Evolutionary conservation across 2,797 vertebrate genomes (phyloP).

Genomic region (Pseudomugil gertrudae): DNA sequence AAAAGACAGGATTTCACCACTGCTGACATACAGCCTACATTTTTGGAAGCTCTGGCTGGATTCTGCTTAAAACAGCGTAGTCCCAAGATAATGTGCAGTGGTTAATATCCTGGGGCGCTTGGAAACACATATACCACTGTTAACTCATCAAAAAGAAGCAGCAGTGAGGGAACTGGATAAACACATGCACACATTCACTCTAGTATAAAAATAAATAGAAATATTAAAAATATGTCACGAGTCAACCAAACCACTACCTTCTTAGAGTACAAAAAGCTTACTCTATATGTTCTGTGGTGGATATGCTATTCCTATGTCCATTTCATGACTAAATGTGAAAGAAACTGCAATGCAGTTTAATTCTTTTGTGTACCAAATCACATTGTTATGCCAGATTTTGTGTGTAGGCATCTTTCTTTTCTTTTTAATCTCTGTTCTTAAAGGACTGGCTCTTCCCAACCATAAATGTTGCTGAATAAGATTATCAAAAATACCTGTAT

Average conservation of each 20-base stretch:
- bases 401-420: not conserved
- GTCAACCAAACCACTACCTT: conserved; percentile 10
- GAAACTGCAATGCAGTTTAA: conserved; percentile 4
- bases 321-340: conserved; percentile 14
- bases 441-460: not conserved
- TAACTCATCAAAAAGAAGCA: conserved; percentile 16
- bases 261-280: too few relatives aligned
- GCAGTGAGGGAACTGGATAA: conserved; percentile 5
- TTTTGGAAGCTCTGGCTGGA: conserved; percentile 15
- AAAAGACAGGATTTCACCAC: conserved; percentile 23
- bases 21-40: conserved; percentile 19
- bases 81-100: conserved; percentile 19
- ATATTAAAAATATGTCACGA: not conserved
- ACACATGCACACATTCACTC: not conserved
- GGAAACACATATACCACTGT: conserved; percentile 15
- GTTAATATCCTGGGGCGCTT: conserved; percentile 19
- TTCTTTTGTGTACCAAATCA: conserved; percentile 5
- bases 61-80: conserved; percentile 30
- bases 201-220: conserved; percentile 8
- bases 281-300: not conserved
- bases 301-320: conserved; percentile 16
- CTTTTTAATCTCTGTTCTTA: not conserved
- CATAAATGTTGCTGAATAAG: conserved; percentile 2
- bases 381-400: conserved; percentile 1
- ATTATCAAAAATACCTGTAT: not conserved